These are phyloP conservation scores for Phrynocephalus guinanensis DNA, from an alignment of 2,797 vertebrate genomes.

Conservation along the genomic window DNA sequence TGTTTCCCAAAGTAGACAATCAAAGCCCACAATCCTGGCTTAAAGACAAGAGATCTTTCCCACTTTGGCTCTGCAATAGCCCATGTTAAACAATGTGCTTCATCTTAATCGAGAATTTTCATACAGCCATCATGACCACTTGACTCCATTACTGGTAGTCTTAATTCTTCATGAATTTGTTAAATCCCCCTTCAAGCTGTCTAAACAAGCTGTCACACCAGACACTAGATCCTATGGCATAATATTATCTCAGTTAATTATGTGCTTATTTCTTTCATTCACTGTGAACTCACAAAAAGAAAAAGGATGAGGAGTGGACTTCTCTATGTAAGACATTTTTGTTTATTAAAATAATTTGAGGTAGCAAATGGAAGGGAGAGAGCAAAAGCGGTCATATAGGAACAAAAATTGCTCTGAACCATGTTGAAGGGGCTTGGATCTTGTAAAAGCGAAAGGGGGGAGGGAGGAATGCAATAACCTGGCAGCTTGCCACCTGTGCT, in stretches of 20 bases:
- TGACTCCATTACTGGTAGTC: not conserved
- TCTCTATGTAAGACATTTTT: not conserved
- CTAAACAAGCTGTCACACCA: not conserved
- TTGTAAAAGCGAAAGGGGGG: not conserved
- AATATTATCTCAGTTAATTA: not conserved
- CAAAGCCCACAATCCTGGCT: not conserved
- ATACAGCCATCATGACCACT: not conserved
- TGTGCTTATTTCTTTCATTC: not conserved
- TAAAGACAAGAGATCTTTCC: not conserved
- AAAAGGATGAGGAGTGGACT: not conserved
- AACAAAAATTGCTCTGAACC: not conserved
- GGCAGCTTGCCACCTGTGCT: not conserved
- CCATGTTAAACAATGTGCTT: not conserved
- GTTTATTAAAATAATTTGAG: not conserved
- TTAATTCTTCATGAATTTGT: not conserved
- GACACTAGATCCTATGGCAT: not conserved
- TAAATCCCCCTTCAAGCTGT: not conserved
- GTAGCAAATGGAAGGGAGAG: not conserved
- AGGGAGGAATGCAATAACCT: not conserved
- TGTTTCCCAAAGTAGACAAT: not conserved
- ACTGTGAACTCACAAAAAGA: not conserved
- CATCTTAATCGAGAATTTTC: not conserved
- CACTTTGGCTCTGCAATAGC: not conserved
- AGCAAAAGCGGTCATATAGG: not conserved
- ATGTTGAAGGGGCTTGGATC: not conserved